Evolutionary conservation across 2,113 vertebrate species (phyloP).

Genomic region (Mohoua ochrocephala): DNA sequence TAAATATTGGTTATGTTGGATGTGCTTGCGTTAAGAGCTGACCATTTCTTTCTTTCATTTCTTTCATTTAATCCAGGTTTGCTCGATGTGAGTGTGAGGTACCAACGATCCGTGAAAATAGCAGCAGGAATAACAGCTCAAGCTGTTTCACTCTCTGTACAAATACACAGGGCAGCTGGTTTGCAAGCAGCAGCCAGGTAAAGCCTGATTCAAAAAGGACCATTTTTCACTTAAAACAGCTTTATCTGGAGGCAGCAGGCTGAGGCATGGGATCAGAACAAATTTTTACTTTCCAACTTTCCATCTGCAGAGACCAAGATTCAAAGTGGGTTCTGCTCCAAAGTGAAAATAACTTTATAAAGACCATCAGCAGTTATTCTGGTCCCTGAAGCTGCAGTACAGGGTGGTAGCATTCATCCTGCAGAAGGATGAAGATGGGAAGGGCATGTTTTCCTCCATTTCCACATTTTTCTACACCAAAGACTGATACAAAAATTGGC

Average conservation of each 20-base stretch:
- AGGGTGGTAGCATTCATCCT: neutral
- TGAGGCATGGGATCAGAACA: neutral
- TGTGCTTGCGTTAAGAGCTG: neutral
- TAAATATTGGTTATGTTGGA: neutral
- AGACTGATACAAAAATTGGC: neutral
- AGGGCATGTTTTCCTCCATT: neutral
- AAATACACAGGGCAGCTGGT: slow-evolving; percentile 86
- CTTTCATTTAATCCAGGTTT: slow-evolving; percentile 72
- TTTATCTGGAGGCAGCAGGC: neutral
- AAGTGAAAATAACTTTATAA: neutral
- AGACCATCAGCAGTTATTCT: neutral
- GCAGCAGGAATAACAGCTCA: slow-evolving; percentile 63
- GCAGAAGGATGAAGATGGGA: neutral
- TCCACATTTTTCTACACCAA: neutral
- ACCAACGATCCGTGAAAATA: slow-evolving; percentile 72
- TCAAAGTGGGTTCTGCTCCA: neutral
- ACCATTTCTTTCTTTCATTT: neutral
- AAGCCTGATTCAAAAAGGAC: neutral
- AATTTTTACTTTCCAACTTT: neutral
- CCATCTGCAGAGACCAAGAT: neutral
- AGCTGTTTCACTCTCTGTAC: slow-evolving; percentile 78
- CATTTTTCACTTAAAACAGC: neutral
- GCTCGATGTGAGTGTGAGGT: slow-evolving; percentile 83
- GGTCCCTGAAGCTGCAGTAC: neutral
- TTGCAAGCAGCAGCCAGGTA: slow-evolving; percentile 92